A percentile compares a stretch with the other conserved stretches of the same genome.
These are phyloP conservation scores for Muscicapa adusta DNA, from an alignment of 2,113 vertebrate species.

Conservation along the genomic window DNA sequence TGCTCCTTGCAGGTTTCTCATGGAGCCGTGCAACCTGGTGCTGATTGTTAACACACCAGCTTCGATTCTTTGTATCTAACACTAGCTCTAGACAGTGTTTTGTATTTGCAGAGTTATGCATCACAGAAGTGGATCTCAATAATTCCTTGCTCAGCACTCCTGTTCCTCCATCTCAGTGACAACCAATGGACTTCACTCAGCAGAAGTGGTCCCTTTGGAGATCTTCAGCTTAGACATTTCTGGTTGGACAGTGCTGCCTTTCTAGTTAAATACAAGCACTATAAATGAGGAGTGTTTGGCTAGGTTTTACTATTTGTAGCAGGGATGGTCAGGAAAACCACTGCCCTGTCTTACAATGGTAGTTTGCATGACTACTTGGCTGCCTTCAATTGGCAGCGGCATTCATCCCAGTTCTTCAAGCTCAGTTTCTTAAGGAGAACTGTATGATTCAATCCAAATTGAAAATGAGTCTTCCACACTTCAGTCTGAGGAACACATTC, in stretches of 20 bases:
- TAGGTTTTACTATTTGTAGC: not conserved
- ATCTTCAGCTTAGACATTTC: not conserved
- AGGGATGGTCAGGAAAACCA: not conserved
- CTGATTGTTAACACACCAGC: not conserved
- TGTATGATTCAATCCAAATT: not conserved
- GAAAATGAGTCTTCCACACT: not conserved
- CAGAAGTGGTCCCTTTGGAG: not conserved
- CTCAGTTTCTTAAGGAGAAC: not conserved
- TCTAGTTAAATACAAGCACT: not conserved
- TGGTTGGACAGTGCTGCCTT: not conserved
- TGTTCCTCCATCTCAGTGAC: not conserved
- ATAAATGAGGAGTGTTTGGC: not conserved
- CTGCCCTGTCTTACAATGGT: not conserved
- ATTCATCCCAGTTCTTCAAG: not conserved
- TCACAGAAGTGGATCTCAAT: not conserved
- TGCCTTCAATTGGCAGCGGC: not conserved
- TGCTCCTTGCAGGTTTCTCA: not conserved
- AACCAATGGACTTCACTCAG: not conserved
- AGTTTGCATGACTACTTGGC: not conserved
- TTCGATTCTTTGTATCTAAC: not conserved
- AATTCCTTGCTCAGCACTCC: not conserved
- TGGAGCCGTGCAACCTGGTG: not conserved
- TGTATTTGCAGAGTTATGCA: fast-evolving
- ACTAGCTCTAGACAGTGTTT: not conserved
- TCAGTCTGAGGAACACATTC: not conserved